Conservation (phyloP, 2,797 vertebrate species). For the Chelmon rostratus region DNA sequence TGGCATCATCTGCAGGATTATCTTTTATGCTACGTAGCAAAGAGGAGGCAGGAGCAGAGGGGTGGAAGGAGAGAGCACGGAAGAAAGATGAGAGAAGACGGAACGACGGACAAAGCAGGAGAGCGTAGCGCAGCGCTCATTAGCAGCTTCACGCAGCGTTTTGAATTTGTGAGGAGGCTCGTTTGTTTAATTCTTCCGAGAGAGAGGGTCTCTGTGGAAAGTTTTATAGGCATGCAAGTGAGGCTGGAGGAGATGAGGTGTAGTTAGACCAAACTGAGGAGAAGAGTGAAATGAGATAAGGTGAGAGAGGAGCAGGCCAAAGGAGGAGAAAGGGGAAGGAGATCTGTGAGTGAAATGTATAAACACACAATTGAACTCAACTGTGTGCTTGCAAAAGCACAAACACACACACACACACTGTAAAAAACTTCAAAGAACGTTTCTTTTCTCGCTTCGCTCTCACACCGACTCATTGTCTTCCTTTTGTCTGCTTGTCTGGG, state of each 20-base stretch:
- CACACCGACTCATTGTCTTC: constrained; percentile 34
- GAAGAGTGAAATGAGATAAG: constrained; percentile 23
- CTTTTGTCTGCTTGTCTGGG: constrained; percentile 72
- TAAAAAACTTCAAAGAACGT: constrained; percentile 42
- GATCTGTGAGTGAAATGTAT: constrained; percentile 35
- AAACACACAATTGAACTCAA: constrained; percentile 40
- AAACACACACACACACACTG: constrained; percentile 7
- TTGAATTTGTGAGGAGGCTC: constrained; percentile 47
- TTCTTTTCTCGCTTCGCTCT: constrained; percentile 23
- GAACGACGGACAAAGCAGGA: constrained; percentile 39
- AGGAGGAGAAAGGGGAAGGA: constrained; percentile 26
- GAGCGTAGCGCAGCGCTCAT: constrained; percentile 55
- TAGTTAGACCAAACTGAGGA: background rate
- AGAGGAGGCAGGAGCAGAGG: constrained; percentile 25
- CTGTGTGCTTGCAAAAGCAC: constrained; percentile 17
- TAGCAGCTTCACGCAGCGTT: constrained; percentile 48
- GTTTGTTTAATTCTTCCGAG: constrained; percentile 52
- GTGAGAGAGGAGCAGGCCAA: background rate
- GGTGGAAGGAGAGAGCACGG: constrained; percentile 7
- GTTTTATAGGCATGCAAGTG: constrained; percentile 21
- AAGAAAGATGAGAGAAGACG: constrained; percentile 47
- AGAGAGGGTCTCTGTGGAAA: constrained; percentile 44
- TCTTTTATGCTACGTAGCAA: constrained; percentile 27
- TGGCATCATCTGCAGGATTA: constrained; percentile 50
- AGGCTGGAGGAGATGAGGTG: constrained; percentile 15